phyloP scores from a whole-genome alignment of 2,888 invertebrate species.

The Deilephila porcellus region DNA sequence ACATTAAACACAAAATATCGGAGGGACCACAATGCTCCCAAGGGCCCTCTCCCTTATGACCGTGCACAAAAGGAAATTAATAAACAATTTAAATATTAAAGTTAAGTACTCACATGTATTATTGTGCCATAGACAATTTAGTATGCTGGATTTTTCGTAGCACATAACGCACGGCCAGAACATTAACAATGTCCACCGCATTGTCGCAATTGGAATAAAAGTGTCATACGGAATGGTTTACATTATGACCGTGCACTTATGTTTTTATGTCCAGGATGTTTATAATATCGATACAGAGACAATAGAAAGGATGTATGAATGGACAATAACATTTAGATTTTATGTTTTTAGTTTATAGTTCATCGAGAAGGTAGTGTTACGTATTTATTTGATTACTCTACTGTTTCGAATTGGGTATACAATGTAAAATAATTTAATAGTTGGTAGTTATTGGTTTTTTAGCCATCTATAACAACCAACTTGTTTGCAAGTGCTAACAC shows the following conservation, averaged over 20 bases:
- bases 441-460: too few species aligned
- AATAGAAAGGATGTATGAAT: constrained; percentile 30
- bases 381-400: not conserved
- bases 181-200: constrained; percentile 48
- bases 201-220: constrained; percentile 41
- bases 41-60: too few species aligned
- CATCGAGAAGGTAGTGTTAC: not conserved
- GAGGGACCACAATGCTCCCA: too few species aligned
- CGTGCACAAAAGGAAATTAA: not conserved
- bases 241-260: constrained; percentile 1
- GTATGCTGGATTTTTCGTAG: constrained; percentile 45
- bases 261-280: constrained; percentile 33
- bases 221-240: not conserved
- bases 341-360: constrained; percentile 24
- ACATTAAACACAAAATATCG: too few species aligned
- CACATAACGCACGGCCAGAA: constrained; percentile 44
- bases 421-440: too few species aligned
- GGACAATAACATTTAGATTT: constrained; percentile 40
- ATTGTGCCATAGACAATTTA: constrained; percentile 63
- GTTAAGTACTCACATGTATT: constrained; percentile 58
- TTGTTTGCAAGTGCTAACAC: too few species aligned
- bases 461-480: too few species aligned
- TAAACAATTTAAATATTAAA: constrained; percentile 32
- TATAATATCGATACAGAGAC: constrained; percentile 41
- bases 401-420: too few species aligned